phyloP scores from a whole-genome alignment of 2,113 vertebrate species.

The Ranitomeya imitator region DNA sequence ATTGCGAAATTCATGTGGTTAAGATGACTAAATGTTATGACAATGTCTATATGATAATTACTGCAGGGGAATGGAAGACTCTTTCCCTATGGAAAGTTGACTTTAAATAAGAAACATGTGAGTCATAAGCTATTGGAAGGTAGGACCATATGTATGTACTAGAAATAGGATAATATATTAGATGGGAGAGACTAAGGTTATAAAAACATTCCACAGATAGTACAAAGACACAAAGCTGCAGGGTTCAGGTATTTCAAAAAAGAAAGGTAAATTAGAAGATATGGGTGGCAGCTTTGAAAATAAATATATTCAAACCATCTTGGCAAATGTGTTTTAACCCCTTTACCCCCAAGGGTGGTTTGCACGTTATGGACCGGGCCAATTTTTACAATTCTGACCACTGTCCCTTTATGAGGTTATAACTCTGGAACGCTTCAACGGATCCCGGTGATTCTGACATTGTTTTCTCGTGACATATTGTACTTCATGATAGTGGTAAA shows the following conservation, averaged over 20 bases:
- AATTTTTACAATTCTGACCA: no score
- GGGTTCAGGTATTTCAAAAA: not conserved
- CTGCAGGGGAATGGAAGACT: not conserved
- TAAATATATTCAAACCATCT: not conserved
- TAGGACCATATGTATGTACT: not conserved
- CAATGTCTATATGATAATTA: not conserved
- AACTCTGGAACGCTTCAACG: no score
- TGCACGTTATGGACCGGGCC: no score
- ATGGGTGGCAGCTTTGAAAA: not conserved
- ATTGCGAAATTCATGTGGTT: not conserved
- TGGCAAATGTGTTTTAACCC: not conserved
- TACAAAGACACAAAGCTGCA: not conserved
- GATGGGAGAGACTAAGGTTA: not conserved
- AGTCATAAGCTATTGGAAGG: not conserved
- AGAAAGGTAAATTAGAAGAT: not conserved
- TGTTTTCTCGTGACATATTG: no score
- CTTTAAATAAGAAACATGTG: constrained; percentile 2
- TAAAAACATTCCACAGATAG: not conserved
- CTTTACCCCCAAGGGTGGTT: no score
- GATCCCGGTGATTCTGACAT: no score
- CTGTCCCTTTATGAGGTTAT: no score
- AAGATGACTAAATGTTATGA: not conserved
- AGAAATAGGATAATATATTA: not conserved
- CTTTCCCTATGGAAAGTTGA: not conserved
- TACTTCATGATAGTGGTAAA: no score